A percentile compares a stretch with the other conserved stretches of the same genome.
Conservation (phyloP, 2,888 invertebrate species). For the Lepidochrysops patricia region DNA sequence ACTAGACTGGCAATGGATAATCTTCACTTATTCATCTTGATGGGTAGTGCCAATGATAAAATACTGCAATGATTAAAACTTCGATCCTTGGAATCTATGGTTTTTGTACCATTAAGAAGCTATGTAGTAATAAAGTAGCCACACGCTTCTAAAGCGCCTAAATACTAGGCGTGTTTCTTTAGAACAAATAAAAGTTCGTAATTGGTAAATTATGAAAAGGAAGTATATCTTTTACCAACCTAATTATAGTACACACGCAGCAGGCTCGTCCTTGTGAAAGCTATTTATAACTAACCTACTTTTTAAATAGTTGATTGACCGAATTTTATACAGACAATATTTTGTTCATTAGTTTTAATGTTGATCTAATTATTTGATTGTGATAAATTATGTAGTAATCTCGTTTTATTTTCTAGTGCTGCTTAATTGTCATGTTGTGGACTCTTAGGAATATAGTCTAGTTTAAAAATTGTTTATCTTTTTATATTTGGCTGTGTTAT, state of each 20-base stretch:
- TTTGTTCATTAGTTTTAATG: neutral
- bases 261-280: neutral
- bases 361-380: neutral
- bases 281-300: neutral
- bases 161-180: neutral
- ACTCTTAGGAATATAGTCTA: too few species aligned
- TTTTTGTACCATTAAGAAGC: neutral
- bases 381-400: neutral
- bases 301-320: neutral
- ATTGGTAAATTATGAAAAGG: neutral
- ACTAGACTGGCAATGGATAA: too few species aligned
- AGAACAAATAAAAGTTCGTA: neutral
- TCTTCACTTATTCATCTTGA: too few species aligned
- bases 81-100: too few species aligned
- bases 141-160: too few species aligned
- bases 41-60: too few species aligned
- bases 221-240: neutral
- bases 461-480: too few species aligned
- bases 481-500: too few species aligned
- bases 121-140: too few species aligned
- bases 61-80: too few species aligned
- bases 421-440: too few species aligned
- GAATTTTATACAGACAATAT: neutral
- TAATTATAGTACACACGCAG: neutral
- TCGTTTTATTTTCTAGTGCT: too few species aligned